phyloP scores from a whole-genome alignment of 2,888 invertebrate species.

The Pyralis farinalis region DNA sequence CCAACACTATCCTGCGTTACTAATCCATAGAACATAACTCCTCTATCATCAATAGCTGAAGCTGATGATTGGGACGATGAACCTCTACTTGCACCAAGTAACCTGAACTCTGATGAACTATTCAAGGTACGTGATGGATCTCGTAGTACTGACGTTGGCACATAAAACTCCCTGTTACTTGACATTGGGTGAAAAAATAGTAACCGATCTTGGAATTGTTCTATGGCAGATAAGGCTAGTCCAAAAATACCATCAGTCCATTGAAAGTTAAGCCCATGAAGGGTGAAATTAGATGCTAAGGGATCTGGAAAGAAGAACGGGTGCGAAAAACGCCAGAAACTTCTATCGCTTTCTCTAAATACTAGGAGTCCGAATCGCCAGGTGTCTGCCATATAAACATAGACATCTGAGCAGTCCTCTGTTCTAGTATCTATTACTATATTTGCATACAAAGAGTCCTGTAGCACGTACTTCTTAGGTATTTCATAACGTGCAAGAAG shows the following conservation, averaged over 20 bases:
- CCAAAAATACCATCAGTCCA: conserved; percentile 93
- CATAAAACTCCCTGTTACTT: conserved; percentile 88
- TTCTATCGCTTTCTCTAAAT: conserved; percentile 80
- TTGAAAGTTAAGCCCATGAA: conserved; percentile 88
- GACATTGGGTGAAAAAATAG: conserved; percentile 92
- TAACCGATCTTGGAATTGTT: conserved; percentile 77
- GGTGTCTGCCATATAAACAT: conserved; percentile 86
- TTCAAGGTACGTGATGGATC: conserved; percentile 70
- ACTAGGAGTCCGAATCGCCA: conserved; percentile 84
- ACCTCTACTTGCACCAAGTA: conserved; percentile 79
- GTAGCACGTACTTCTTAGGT: conserved; percentile 83
- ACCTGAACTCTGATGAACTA: conserved; percentile 51
- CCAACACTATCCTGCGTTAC: conserved; percentile 88
- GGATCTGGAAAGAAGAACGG: conserved; percentile 87
- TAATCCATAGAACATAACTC: conserved; percentile 90
- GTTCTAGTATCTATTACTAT: conserved; percentile 83
- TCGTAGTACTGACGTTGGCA: conserved; percentile 83
- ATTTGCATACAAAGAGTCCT: conserved; percentile 85
- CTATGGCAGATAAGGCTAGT: conserved; percentile 83
- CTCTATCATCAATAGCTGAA: conserved; percentile 85
- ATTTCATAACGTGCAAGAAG: conserved; percentile 83
- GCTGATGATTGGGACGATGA: conserved; percentile 86
- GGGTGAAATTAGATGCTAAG: conserved; percentile 85
- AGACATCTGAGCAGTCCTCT: conserved; percentile 82
- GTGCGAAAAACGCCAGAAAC: conserved; percentile 85